A percentile compares a stretch with the other conserved stretches of the same genome.
Conservation (phyloP, 2,888 invertebrate species). For the Tenthredo notha region DNA sequence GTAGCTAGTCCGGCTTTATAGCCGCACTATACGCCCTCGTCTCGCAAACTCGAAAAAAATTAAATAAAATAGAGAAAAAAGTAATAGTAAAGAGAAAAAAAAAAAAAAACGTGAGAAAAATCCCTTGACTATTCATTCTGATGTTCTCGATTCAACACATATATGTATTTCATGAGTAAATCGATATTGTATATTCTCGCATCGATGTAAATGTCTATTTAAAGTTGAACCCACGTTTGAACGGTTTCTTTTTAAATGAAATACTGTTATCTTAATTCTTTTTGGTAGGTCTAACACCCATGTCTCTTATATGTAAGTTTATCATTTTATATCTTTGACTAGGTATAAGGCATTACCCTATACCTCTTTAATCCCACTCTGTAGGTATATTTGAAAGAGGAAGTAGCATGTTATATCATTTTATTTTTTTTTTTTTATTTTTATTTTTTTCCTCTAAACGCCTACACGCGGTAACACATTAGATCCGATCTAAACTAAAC, state of each 20-base stretch:
- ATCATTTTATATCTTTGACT: background rate
- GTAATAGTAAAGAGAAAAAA: too few relatives aligned
- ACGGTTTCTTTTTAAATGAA: background rate
- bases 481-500: slow-evolving; percentile 7
- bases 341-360: background rate
- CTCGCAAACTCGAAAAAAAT: background rate
- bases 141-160: background rate
- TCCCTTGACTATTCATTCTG: background rate
- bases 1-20: background rate
- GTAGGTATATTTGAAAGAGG: background rate
- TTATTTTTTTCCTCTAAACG: background rate
- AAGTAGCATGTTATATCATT: slow-evolving; percentile 1
- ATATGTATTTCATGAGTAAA: background rate
- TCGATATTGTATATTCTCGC: background rate
- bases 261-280: background rate
- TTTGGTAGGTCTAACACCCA: background rate
- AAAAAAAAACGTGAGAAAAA: background rate
- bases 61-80: too few relatives aligned
- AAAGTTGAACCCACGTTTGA: background rate
- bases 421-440: too few relatives aligned
- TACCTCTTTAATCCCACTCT: background rate
- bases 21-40: background rate
- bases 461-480: background rate
- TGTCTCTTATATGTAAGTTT: too few relatives aligned
- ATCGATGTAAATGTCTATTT: background rate